These are phyloP conservation scores for Octopus bimaculoides DNA, from an alignment of 1,140 invertebrate species.

Conservation along the genomic window DNA sequence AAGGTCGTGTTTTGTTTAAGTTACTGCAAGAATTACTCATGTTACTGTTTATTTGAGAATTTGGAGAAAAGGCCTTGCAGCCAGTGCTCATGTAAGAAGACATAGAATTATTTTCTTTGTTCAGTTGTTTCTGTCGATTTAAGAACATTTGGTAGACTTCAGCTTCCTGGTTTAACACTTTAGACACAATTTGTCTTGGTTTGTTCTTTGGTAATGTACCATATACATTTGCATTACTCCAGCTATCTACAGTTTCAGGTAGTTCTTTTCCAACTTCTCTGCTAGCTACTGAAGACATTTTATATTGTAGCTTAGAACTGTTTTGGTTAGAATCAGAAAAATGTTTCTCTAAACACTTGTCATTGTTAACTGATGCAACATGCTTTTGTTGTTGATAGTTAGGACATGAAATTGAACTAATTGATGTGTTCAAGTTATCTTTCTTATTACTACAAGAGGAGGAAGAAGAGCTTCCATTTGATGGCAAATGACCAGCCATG, in stretches of 20 bases:
- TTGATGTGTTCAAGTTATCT: slow-evolving; percentile 24
- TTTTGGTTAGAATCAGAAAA: too few relatives aligned
- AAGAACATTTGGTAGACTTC: slow-evolving; percentile 32
- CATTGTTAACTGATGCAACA: too few relatives aligned
- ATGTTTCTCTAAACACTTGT: too few relatives aligned
- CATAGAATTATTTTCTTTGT: slow-evolving; percentile 11
- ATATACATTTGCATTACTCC: slow-evolving; percentile 31
- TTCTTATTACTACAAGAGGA: slow-evolving; percentile 23
- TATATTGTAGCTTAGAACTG: too few relatives aligned
- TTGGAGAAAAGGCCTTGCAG: slow-evolving; percentile 16
- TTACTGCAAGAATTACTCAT: slow-evolving; percentile 24
- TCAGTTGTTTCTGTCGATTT: slow-evolving; percentile 29
- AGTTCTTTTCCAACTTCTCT: too few relatives aligned
- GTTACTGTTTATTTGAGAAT: slow-evolving; percentile 24
- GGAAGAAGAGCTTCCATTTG: slow-evolving; percentile 5
- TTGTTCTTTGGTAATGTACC: slow-evolving; percentile 33
- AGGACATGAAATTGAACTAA: slow-evolving; percentile 22
- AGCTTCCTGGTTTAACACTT: slow-evolving; percentile 20
- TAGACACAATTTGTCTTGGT: slow-evolving; percentile 19
- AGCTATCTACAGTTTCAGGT: not conserved
- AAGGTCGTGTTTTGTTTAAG: slow-evolving; percentile 22
- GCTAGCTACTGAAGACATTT: too few relatives aligned
- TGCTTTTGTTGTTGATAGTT: not conserved
- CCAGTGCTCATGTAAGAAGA: slow-evolving; percentile 5
- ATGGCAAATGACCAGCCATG: not conserved